Evolutionary conservation across 2,888 invertebrate species (phyloP).

Genomic region (Trichogramma evanescens): DNA sequence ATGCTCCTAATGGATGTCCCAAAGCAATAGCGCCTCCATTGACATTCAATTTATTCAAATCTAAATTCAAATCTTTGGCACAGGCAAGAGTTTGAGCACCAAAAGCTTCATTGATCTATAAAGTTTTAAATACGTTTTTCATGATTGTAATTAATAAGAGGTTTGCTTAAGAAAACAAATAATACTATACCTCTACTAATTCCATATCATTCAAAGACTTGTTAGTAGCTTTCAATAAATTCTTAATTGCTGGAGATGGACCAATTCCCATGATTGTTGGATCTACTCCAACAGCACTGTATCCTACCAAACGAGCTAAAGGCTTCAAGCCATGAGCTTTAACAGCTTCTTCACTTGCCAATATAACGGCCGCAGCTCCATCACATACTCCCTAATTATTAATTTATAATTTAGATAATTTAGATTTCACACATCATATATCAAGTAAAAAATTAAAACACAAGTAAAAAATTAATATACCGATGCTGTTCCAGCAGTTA

Average conservation of each 20-base stretch:
- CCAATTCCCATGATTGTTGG: constrained; percentile 98
- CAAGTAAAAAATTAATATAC: constrained; percentile 46
- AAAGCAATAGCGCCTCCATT: constrained; percentile 95
- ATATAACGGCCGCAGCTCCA: constrained; percentile 87
- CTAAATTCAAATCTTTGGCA: constrained; percentile 79
- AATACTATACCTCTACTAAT: constrained; percentile 70
- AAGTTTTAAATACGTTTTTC: background rate
- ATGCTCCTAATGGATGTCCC: constrained; percentile 95
- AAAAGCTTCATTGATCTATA: constrained; percentile 86
- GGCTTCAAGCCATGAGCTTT: constrained; percentile 76
- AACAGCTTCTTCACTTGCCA: constrained; percentile 86
- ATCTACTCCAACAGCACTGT: constrained; percentile 89
- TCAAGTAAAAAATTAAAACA: constrained; percentile 7
- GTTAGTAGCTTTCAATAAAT: constrained; percentile 72
- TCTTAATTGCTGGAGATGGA: constrained; percentile 87
- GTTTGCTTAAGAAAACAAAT: background rate
- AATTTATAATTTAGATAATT: constrained; percentile 3
- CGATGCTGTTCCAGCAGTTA: constrained; percentile 91
- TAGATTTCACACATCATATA: background rate
- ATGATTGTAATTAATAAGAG: background rate
- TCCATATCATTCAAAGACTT: constrained; percentile 81
- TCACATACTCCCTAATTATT: constrained; percentile 82
- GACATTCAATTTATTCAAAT: constrained; percentile 82
- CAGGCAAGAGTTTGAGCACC: constrained; percentile 91
- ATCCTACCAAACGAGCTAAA: constrained; percentile 77